Evolutionary conservation across 2,113 vertebrate genomes (phyloP).

Genomic region (Gnathonemus echidnorhynchus): DNA sequence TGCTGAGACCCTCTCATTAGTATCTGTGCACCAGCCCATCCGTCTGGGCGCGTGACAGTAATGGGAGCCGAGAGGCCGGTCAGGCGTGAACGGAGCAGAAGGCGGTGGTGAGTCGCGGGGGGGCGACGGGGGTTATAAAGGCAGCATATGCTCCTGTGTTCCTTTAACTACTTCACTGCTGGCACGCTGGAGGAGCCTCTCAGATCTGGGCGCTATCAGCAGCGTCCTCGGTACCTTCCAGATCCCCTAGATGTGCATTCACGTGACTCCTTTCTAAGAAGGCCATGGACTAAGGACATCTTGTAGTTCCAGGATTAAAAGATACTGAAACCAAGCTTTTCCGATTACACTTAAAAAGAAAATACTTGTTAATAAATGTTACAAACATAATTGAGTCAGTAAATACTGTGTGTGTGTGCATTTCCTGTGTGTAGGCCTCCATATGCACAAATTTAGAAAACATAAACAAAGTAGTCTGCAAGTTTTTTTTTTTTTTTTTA

Average conservation of each 20-base stretch:
- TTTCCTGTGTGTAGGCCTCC: not conserved
- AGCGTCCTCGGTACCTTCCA: not conserved
- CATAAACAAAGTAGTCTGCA: not conserved
- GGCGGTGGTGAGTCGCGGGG: not conserved
- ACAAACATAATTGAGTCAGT: not conserved
- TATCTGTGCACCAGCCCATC: slow-evolving; percentile 24
- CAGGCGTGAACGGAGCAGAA: slow-evolving; percentile 26
- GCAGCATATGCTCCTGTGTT: slow-evolving; percentile 20
- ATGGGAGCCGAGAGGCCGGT: slow-evolving; percentile 30
- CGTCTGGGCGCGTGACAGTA: slow-evolving; percentile 30
- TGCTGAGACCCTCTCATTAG: slow-evolving; percentile 36
- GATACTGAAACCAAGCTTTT: not conserved
- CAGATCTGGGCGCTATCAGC: not conserved
- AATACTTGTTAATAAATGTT: not conserved
- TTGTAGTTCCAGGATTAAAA: not conserved
- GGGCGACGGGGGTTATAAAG: not conserved
- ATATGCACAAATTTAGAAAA: not conserved
- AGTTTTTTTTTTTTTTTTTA: not conserved
- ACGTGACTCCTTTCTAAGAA: not conserved
- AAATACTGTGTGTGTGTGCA: not conserved
- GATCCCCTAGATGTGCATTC: no score
- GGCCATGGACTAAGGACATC: not conserved
- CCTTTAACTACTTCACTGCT: slow-evolving; percentile 6
- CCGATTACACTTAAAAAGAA: not conserved
- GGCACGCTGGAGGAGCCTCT: not conserved